A percentile compares a stretch with the other conserved stretches of the same genome.
These are phyloP conservation scores for Leucophenga maculata DNA, from an alignment of 2,888 invertebrate species.

Conservation along the genomic window DNA sequence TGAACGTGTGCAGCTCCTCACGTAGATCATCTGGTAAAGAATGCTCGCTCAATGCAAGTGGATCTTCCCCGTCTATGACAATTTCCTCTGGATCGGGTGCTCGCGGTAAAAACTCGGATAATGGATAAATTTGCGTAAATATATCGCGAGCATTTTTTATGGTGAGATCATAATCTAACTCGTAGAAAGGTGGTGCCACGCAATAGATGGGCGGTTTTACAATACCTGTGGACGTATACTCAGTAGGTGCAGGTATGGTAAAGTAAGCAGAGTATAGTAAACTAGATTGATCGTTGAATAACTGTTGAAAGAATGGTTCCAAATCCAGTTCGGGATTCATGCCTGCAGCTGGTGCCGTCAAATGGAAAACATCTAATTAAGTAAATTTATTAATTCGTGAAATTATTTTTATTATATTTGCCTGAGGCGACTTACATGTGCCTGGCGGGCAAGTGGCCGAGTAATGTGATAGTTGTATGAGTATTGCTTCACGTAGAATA, in stretches of 20 bases:
- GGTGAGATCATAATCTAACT: conserved; percentile 89
- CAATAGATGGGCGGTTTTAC: conserved; percentile 74
- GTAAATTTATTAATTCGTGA: neutral
- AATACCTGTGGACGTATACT: conserved; percentile 73
- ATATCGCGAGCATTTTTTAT: conserved; percentile 88
- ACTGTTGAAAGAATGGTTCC: conserved; percentile 78
- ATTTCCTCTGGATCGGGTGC: conserved; percentile 97
- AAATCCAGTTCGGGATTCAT: conserved; percentile 83
- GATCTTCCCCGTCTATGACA: conserved; percentile 84
- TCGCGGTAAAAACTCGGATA: conserved; percentile 91
- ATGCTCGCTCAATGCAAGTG: conserved; percentile 71
- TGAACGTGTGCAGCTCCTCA: conserved; percentile 62
- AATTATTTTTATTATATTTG: neutral
- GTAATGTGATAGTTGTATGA: conserved; percentile 87
- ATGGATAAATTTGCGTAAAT: conserved; percentile 87
- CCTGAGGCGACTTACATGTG: conserved; percentile 77
- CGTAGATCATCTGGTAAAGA: conserved; percentile 66
- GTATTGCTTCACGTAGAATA: conserved; percentile 78
- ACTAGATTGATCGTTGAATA: conserved; percentile 75
- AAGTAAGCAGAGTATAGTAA: conserved; percentile 88
- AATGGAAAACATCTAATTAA: conserved; percentile 84
- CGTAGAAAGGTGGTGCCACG: conserved; percentile 83
- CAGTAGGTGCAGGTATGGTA: conserved; percentile 74
- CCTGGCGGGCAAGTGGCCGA: conserved; percentile 90
- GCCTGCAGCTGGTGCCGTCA: conserved; percentile 80